Base-by-base conservation (phyloP, 1,140 invertebrate species). In the Matsumurasca onukii region DNA sequence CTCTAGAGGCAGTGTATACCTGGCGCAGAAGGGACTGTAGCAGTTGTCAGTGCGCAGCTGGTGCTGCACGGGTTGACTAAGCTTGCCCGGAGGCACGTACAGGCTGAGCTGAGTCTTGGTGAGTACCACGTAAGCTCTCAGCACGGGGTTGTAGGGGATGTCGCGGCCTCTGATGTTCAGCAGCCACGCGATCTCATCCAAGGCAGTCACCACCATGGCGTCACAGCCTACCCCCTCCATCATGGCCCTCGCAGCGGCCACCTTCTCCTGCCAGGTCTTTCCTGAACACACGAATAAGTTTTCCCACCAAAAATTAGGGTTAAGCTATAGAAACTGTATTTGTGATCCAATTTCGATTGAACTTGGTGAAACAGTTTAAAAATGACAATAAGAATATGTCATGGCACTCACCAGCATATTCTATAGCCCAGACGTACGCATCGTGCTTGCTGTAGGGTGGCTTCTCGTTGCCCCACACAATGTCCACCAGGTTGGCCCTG, bases 121-220 rank as follows among this genome's bases (percentile, higher is more conserved):
- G 1, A 98, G 75, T 29, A 95, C 82, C 1, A 89, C 85, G 77
- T 93, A 95, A 0, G 93, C 85, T 73, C 88, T 86, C 64, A 94
- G 85, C 17, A 97, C 89, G 0, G 97, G 95, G 29, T 91, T 95
- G 76, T 88, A 92, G 0, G 91, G 90, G 69, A 97, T 86, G 79
- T 99, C 97, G 62, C 86, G 84, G 2, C 95, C 96, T 5, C 98
- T 85, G n/a, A 99, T 87, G 78, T 99, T 99, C 20, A 99, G 84
- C 3, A 98, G 79, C 92, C 96, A 98, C 1, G 95, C 93, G 20
- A 97, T 91, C 80, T 98, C 95, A 75, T 97, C 95, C 34, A 98
- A 78, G 1, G 93, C 90, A 0, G 94, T 95, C 0, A 98, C 82
- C 9, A 98, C 83, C 77, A 97, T 85, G 0, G 91, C 89, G 74